These are phyloP conservation scores for Bostrychus sinensis DNA, from an alignment of 2,113 vertebrate genomes.

Conservation along the genomic window DNA sequence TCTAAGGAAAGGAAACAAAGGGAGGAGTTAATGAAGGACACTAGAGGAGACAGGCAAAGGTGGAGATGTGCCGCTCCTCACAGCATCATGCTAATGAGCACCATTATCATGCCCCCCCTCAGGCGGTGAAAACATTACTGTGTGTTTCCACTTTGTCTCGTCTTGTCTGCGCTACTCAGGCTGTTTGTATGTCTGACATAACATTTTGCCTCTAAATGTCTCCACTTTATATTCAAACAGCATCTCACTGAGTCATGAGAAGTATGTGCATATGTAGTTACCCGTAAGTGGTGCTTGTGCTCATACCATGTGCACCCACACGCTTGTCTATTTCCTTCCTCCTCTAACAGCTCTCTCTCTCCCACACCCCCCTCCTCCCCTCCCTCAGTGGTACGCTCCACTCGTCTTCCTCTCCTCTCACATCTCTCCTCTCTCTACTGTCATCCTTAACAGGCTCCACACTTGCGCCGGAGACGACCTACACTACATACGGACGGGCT, in stretches of 20 bases:
- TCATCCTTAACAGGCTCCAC: constrained; percentile 51
- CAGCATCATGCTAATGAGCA: constrained; percentile 66
- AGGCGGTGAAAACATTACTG: constrained; percentile 50
- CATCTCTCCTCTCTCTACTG: constrained; percentile 16
- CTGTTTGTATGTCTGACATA: constrained; percentile 2
- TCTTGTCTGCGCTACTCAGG: constrained; percentile 6
- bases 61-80: constrained; percentile 56
- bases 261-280: constrained; percentile 11
- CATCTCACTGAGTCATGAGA: constrained; percentile 37
- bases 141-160: constrained; percentile 35
- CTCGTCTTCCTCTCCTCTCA: constrained; percentile 40
- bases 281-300: not conserved
- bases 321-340: constrained; percentile 19
- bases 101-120: constrained; percentile 59
- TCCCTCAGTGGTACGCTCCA: constrained; percentile 60
- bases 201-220: not conserved
- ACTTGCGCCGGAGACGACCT: constrained; percentile 6
- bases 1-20: not conserved
- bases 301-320: constrained; percentile 16
- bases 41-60: constrained; percentile 41
- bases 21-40: constrained; percentile 44
- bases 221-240: not conserved
- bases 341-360: constrained; percentile 23
- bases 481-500: not conserved
- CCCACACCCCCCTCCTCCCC: constrained; percentile 7